Percentiles rank a stretch among this genome's conserved stretches.
phyloP scores from a whole-genome alignment of 2,888 invertebrate genomes.

The Cephus pulcher region DNA sequence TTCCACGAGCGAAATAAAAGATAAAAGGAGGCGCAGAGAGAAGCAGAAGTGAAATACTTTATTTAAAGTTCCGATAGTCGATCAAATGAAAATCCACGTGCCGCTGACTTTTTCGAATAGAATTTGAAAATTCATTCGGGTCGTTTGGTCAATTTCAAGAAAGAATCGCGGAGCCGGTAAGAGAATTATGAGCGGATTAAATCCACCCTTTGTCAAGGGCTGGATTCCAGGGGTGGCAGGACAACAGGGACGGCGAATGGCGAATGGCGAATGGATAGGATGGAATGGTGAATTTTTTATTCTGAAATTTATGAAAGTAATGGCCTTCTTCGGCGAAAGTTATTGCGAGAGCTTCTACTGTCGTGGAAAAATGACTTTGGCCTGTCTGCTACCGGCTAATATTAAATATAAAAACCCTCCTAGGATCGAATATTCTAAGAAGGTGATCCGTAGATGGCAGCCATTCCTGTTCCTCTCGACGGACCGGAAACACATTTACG shows the following conservation, averaged over 20 bases:
- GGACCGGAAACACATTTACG: not conserved
- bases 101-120: not conserved
- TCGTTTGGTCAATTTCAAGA: not conserved
- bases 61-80: not conserved
- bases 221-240: not conserved
- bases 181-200: not conserved
- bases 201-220: not conserved
- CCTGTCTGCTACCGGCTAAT: not conserved
- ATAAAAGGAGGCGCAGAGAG: not conserved
- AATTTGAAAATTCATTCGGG: not conserved
- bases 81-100: not conserved
- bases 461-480: not conserved
- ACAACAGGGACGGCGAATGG: not conserved
- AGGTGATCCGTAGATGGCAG: not conserved
- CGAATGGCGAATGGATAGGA: not conserved
- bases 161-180: not conserved
- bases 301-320: not conserved
- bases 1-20: not conserved
- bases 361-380: not conserved
- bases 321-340: not conserved
- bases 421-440: not conserved
- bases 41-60: not conserved
- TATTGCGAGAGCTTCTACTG: not conserved
- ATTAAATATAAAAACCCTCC: not conserved
- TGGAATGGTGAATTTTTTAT: not conserved